Percentiles rank a stretch among this genome's conserved stretches.
Evolutionary conservation across 2,888 invertebrate genomes (phyloP).

Genomic region (Calameuta idolon): DNA sequence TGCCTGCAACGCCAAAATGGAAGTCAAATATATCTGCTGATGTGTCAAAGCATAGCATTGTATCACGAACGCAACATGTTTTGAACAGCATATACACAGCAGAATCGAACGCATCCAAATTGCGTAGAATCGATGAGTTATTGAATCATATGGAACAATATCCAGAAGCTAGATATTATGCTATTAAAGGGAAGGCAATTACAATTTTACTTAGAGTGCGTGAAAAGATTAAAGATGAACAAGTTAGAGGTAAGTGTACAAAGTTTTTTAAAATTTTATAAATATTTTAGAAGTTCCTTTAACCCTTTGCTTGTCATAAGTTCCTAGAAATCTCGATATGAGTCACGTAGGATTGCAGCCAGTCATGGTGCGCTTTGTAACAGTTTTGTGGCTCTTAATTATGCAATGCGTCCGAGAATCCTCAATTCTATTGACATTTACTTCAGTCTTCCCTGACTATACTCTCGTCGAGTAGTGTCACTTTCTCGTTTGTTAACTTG

Average conservation of each 20-base stretch:
- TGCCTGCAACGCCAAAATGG: constrained; percentile 67
- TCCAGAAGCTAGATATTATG: constrained; percentile 79
- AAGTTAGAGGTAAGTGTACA: constrained; percentile 51
- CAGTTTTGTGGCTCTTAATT: too few relatives aligned
- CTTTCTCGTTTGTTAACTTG: too few relatives aligned
- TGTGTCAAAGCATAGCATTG: constrained; percentile 71
- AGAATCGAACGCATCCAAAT: constrained; percentile 70
- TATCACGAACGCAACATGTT: constrained; percentile 76
- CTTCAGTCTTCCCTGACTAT: too few relatives aligned
- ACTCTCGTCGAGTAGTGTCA: too few relatives aligned
- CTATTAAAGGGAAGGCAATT: constrained; percentile 81
- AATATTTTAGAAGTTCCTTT: too few relatives aligned
- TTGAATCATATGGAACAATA: constrained; percentile 79
- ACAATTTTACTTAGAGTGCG: constrained; percentile 74
- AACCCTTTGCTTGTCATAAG: too few relatives aligned
- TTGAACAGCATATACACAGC: constrained; percentile 74
- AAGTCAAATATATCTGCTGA: constrained; percentile 59
- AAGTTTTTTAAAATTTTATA: background rate
- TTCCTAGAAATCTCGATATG: too few relatives aligned
- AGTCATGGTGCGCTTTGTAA: too few relatives aligned
- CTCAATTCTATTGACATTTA: too few relatives aligned
- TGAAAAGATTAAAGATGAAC: constrained; percentile 60
- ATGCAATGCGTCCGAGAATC: too few relatives aligned
- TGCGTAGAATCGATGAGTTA: constrained; percentile 77
- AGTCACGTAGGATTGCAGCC: too few relatives aligned